A percentile compares a stretch with the other conserved stretches of the same genome.
These are phyloP conservation scores for Odontocerum albicorne DNA, from an alignment of 2,888 invertebrate species.

Conservation along the genomic window DNA sequence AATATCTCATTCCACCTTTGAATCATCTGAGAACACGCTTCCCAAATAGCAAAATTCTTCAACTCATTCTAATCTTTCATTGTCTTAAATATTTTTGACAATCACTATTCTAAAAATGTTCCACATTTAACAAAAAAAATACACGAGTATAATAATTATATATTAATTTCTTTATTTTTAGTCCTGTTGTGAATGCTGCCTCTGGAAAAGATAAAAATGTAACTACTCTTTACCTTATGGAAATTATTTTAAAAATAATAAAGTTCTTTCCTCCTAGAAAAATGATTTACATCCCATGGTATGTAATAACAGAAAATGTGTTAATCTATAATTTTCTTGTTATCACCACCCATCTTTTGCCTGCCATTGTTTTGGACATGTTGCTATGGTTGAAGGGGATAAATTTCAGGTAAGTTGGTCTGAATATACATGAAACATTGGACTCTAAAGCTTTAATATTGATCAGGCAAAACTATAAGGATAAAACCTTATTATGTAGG, in stretches of 20 bases:
- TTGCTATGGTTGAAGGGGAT: conserved; percentile 8
- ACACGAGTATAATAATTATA: too few species aligned
- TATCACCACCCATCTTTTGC: conserved; percentile 25
- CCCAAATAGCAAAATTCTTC: too few species aligned
- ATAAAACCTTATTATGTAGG: background rate
- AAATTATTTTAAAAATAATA: background rate
- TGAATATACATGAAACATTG: too few species aligned
- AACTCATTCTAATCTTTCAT: too few species aligned
- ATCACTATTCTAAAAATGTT: too few species aligned
- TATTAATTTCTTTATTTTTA: conserved; percentile 13
- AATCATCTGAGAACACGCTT: too few species aligned
- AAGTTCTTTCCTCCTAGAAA: conserved; percentile 2
- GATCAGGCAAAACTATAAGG: too few species aligned
- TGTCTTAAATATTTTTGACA: too few species aligned
- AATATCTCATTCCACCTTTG: too few species aligned
- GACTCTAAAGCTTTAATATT: too few species aligned
- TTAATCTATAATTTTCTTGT: conserved; percentile 12
- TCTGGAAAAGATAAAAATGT: conserved; percentile 17
- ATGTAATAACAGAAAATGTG: conserved; percentile 9
- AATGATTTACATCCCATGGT: conserved; percentile 23
- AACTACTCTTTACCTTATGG: background rate
- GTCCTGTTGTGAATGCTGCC: conserved; percentile 25
- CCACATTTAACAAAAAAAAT: too few species aligned
- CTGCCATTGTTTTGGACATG: conserved; percentile 24
- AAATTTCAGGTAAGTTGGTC: conserved; percentile 19